Percentiles rank a stretch among this genome's conserved stretches.
Conservation (phyloP, 2,888 invertebrate species). For the Drosophila borborema region DNA sequence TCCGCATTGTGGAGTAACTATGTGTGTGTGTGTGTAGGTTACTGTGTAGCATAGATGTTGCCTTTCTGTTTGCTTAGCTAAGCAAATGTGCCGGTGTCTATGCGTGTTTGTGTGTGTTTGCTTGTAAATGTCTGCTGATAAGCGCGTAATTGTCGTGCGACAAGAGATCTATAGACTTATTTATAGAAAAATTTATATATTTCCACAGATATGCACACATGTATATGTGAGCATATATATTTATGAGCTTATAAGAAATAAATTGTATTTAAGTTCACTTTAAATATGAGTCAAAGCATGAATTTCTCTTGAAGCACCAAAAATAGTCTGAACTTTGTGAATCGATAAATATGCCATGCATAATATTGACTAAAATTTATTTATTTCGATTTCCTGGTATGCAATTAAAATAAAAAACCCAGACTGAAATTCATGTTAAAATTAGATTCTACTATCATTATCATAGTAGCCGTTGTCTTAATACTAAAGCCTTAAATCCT, state of each 20-base stretch:
- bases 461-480: background rate
- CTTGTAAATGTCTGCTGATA: constrained; percentile 31
- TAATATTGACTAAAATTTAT: background rate
- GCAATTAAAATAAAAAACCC: too few species aligned
- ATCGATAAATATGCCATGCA: background rate
- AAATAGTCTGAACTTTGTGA: background rate
- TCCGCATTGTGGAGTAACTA: constrained; percentile 48
- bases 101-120: background rate
- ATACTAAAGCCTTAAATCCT: background rate
- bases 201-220: background rate
- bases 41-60: background rate
- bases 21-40: constrained; percentile 15
- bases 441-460: background rate
- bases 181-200: background rate
- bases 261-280: background rate
- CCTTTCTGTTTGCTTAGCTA: constrained; percentile 43
- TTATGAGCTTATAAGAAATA: background rate
- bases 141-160: constrained; percentile 29
- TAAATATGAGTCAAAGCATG: background rate
- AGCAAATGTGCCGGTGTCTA: constrained; percentile 55
- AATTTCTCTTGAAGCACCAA: background rate
- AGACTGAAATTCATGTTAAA: background rate
- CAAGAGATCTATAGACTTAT: constrained; percentile 9
- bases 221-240: background rate
- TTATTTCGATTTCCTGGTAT: background rate